These are phyloP conservation scores for Lysandra coridon DNA, from an alignment of 2,888 invertebrate species.

Conservation along the genomic window DNA sequence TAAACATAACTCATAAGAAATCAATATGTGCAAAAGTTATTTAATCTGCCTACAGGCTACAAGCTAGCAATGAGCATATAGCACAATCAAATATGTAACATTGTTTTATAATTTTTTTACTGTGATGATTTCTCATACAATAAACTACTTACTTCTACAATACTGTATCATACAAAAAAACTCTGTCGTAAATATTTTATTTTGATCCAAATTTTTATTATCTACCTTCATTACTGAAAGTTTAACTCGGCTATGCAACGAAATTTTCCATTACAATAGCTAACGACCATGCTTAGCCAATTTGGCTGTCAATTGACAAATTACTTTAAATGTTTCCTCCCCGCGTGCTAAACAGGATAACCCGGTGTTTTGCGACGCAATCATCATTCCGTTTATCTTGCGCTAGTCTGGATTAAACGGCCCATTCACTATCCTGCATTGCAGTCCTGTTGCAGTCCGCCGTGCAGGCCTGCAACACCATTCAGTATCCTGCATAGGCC, in stretches of 20 bases:
- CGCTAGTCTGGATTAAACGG: neutral
- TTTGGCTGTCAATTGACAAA: conserved; percentile 4
- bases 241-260: neutral
- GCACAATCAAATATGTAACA: no score
- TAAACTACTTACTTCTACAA: no score
- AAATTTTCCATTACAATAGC: neutral
- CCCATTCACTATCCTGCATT: no score
- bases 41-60: neutral
- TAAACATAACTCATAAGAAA: neutral
- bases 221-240: no score
- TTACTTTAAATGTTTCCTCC: conserved; percentile 27
- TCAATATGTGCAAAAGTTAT: neutral
- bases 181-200: no score
- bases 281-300: neutral
- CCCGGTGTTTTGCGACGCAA: neutral
- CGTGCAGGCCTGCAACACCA: no score
- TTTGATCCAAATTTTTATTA: no score
- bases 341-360: neutral
- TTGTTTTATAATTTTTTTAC: no score
- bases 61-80: neutral
- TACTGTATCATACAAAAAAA: neutral
- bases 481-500: no score
- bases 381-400: neutral
- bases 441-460: no score
- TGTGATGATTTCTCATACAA: no score